Evolutionary conservation across 2,888 invertebrate species (phyloP).

Genomic region (Cosmopolites sordidus): DNA sequence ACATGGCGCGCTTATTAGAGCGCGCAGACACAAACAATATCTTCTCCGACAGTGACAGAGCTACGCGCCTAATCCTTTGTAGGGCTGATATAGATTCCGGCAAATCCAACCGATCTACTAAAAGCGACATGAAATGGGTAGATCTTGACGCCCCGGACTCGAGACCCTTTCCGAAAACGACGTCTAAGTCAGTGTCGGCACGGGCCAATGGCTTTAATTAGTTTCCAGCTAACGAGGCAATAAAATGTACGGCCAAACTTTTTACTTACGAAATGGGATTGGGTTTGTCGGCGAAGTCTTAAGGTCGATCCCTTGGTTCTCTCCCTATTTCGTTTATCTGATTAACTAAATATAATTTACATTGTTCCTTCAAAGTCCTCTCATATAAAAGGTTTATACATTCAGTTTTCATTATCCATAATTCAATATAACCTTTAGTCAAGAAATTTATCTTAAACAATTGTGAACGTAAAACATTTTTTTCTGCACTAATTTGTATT

Average conservation of each 20-base stretch:
- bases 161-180: slow-evolving; percentile 2
- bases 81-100: slow-evolving; percentile 18
- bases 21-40: slow-evolving; percentile 6
- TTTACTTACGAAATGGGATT: slow-evolving; percentile 7
- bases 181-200: slow-evolving; percentile 11
- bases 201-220: slow-evolving; percentile 17
- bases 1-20: no score
- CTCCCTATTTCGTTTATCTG: no score
- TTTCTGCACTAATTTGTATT: no score
- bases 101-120: slow-evolving; percentile 17
- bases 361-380: no score
- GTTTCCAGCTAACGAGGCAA: slow-evolving; percentile 14
- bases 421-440: no score
- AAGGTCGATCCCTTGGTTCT: no score
- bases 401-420: no score
- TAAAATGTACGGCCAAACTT: slow-evolving; percentile 15
- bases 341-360: no score
- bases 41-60: slow-evolving; percentile 13
- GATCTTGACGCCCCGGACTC: slow-evolving; percentile 13
- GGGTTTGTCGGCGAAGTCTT: no score
- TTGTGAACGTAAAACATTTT: no score
- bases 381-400: no score
- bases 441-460: no score
- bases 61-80: slow-evolving; percentile 12
- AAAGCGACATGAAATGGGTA: slow-evolving; percentile 19